Evolutionary conservation across 1,140 invertebrate genomes (phyloP), one percentile per base, ranked within the genome.

Genomic region (Chrysomallon squamiferum): DNA sequence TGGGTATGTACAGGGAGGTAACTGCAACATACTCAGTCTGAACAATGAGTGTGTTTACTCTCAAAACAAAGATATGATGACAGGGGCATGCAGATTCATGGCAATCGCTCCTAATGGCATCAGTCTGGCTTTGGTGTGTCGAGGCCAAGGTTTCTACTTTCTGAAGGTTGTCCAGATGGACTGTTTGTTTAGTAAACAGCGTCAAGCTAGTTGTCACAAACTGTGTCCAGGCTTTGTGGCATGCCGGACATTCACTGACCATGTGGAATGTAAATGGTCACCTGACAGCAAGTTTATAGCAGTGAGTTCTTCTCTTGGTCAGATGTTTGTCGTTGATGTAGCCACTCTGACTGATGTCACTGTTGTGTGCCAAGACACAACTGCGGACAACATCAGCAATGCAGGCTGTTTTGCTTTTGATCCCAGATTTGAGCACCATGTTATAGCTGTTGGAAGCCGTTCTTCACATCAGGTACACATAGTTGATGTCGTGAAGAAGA

Each of bases 231-330:
- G 60, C 11, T 77, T 79, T 43, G 30, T 59, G 27, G 65, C 63
- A 13, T 49, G 62, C 30, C 52, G 45, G 3, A 30, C n/a, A 6
- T 69, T 66, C 33, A 71, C 67, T 45, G 77, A 77, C 58, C 60
- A 68, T 49, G 64, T 75, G 0, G 73, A 73, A 35, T 79, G 77
- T 50, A 77, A 74, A 54, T 79, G 74, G 70, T 77, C 77, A 3
- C 69, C 77, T 7, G 72, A 79, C 52, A 72, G 72, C 38, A 50
- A 58, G 15, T 66, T 57, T 38, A 54, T 79, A n/a, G 71, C 69
- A 22, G 60, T 77, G 22, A 71, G 71, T 57, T 62, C 62, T 29
- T 68, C 66, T 15, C 49, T 41, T 20, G 71, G 71, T 0, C 32
- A 62, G 20, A 59, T 79, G 59, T 69, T 77, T 35, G 56, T 74